These are phyloP conservation scores for Caenorhabditis becei DNA, from an alignment of 2,888 invertebrate species.

Conservation along the genomic window DNA sequence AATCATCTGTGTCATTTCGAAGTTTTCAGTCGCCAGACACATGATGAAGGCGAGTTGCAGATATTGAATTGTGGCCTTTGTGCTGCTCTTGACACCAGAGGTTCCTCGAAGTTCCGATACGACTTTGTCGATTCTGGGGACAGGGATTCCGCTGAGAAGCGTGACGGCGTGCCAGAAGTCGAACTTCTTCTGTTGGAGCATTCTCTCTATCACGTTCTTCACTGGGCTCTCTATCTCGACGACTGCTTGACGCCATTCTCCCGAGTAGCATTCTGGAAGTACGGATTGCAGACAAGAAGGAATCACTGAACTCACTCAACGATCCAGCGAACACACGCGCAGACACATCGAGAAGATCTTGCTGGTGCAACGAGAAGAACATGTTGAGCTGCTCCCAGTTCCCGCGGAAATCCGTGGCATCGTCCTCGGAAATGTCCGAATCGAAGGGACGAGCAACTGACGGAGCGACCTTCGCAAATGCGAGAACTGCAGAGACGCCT, in stretches of 20 bases:
- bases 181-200: slow-evolving; percentile 57
- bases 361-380: slow-evolving; percentile 62
- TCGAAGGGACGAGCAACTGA: slow-evolving; percentile 44
- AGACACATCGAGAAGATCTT: slow-evolving; percentile 67
- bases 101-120: slow-evolving; percentile 19
- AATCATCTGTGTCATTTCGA: slow-evolving; percentile 24
- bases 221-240: slow-evolving; percentile 36
- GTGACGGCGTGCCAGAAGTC: slow-evolving; percentile 62
- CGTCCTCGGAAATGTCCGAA: slow-evolving; percentile 33
- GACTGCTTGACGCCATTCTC: slow-evolving; percentile 35
- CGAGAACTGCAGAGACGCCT: slow-evolving; percentile 43
- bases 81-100: slow-evolving; percentile 34
- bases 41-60: slow-evolving; percentile 57
- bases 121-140: slow-evolving; percentile 14
- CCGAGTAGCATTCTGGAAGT: slow-evolving; percentile 38
- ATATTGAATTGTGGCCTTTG: slow-evolving; percentile 60
- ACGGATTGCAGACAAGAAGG: not conserved
- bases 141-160: slow-evolving; percentile 46
- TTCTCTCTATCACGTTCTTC: slow-evolving; percentile 46
- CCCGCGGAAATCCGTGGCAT: slow-evolving; percentile 51
- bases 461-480: slow-evolving; percentile 42
- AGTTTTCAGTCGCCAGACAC: slow-evolving; percentile 24
- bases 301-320: slow-evolving; percentile 53
- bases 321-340: slow-evolving; percentile 68
- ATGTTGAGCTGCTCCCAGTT: slow-evolving; percentile 64